Evolutionary conservation across 1,140 invertebrate genomes (phyloP), one percentile per base, ranked within the genome.

Genomic region (Penaeus indicus): DNA sequence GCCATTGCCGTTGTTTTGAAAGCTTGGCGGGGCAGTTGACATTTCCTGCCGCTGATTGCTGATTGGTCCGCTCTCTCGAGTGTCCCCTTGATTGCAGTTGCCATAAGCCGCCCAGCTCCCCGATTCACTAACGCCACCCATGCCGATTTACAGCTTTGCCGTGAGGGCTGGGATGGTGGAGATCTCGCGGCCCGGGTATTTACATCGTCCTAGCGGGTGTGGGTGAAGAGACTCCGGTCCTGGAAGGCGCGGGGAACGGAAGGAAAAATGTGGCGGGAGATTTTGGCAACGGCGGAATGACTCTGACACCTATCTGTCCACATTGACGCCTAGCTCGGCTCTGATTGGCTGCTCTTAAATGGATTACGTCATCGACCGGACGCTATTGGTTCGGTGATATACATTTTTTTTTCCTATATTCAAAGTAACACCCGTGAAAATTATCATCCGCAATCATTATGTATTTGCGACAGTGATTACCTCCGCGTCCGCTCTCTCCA

Each of bases 291-390:
- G 18, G 13, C 25, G 42, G 22, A 18, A 62, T 84, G 81, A 84
- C 3, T 67, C 63, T 25, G 32, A 22, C 18, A 22, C 13, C 60
- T 77, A 38, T 67, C 10, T 86, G 78, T 79, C 85, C 78, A 80
- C 79, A 69, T 62, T 83, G 86, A 82, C 86, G 86, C 61, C 86
- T 77, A 77, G 86, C 86, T 78, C 27, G 69, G 60, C 86, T 88
- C 86, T 78, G 86, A 88, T 88, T 88, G 86, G 86, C 86, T 88
- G 80, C 81, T 84, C 86, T 88, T 88, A 88, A 88, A 47, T 88
- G 72, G 81, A 84, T 88, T 88, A 88, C 86, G 72, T 88, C 86
- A 84, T 32, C 81, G 21, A 88, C 86, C 69, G 81, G 79, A 88
- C 86, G 86, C 86, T 88, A 88, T 88, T 88, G 86, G 86, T 88